Conservation (phyloP, 92 coral and sea anemone genomes). For the Heliopora coerulea region DNA sequence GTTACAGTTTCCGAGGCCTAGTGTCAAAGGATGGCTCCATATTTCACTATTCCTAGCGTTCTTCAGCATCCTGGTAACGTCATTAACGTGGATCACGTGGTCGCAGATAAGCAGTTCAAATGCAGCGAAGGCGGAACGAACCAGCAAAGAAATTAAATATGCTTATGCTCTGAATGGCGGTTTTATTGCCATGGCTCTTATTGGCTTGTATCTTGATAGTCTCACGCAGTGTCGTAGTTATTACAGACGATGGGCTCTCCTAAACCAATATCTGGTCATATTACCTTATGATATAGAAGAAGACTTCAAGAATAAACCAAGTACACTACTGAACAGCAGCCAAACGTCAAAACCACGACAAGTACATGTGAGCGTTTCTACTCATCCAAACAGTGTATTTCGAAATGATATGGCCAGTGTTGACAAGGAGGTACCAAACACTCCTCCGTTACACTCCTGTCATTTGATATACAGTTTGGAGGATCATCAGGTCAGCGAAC, state of each 20-base stretch:
- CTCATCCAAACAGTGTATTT: background rate
- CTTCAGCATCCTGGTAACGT: conserved; percentile 92
- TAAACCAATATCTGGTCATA: conserved; percentile 77
- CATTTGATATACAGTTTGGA: background rate
- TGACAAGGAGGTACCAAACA: background rate
- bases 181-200: conserved; percentile 86
- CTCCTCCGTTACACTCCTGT: background rate
- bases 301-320: background rate
- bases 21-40: conserved; percentile 96
- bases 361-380: background rate
- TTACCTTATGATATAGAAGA: conserved; percentile 58
- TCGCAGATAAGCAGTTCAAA: conserved; percentile 87
- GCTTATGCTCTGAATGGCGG: conserved; percentile 96
- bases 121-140: conserved; percentile 86
- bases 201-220: conserved; percentile 94
- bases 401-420: background rate
- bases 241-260: conserved; percentile 81
- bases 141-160: conserved; percentile 89
- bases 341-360: background rate
- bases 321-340: background rate
- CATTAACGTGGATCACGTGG: conserved; percentile 97
- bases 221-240: conserved; percentile 79
- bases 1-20: conserved; percentile 92
- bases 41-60: conserved; percentile 89
- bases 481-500: background rate